phyloP scores from a whole-genome alignment of 1,140 invertebrate species.

The Zaprionus ornatus region DNA sequence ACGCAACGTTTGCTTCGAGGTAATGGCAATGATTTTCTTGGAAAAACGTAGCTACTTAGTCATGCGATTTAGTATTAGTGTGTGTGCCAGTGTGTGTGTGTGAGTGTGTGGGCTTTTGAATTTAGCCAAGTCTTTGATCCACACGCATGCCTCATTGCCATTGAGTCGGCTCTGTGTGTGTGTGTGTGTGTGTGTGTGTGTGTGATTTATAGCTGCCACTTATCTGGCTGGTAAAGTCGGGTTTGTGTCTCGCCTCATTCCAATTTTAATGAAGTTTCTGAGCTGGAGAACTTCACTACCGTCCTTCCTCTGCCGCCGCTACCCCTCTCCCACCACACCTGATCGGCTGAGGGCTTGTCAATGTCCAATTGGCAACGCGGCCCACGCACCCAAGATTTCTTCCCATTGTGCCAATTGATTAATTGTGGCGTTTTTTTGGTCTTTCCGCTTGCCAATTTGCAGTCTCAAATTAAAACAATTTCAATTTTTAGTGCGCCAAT shows the following conservation, averaged over 20 bases:
- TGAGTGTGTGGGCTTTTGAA: conserved; percentile 25
- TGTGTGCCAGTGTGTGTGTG: not conserved
- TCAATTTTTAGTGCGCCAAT: conserved; percentile 48
- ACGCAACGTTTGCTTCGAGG: conserved; percentile 18
- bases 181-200: not conserved
- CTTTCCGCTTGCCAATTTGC: conserved; percentile 66
- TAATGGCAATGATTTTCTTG: conserved; percentile 29
- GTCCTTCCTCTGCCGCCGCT: not conserved
- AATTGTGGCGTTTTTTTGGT: conserved; percentile 46
- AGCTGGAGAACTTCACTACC: not conserved
- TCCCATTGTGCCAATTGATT: conserved; percentile 71
- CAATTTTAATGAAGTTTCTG: conserved; percentile 60
- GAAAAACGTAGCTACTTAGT: conserved; percentile 32
- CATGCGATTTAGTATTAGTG: not conserved
- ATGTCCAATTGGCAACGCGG: conserved; percentile 45
- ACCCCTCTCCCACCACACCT: conserved; percentile 40
- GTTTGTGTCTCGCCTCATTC: conserved; percentile 52
- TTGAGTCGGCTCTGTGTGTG: conserved; percentile 19
- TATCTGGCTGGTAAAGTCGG: conserved; percentile 37
- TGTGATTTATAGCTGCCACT: conserved; percentile 60
- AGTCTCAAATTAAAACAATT: conserved; percentile 29
- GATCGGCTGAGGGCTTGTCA: conserved; percentile 45
- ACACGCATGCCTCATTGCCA: conserved; percentile 52
- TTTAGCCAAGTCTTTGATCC: conserved; percentile 56
- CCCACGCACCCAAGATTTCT: conserved; percentile 61